phyloP scores from a whole-genome alignment of 2,888 invertebrate species.

The Timema cristinae region DNA sequence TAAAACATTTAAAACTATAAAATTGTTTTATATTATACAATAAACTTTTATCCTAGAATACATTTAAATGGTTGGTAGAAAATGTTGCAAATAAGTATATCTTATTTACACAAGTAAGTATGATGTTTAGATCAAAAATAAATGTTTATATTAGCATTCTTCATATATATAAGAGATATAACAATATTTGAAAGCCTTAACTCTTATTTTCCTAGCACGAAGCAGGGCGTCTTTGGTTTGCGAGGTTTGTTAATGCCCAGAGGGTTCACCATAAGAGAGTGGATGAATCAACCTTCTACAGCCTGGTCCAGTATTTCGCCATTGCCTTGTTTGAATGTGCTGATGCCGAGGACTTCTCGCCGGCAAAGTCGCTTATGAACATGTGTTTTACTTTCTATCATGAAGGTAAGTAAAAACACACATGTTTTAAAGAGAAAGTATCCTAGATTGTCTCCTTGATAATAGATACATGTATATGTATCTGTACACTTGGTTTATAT shows the following conservation, averaged over 20 bases:
- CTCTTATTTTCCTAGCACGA: conserved; percentile 46
- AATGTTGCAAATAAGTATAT: no score
- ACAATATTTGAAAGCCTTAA: background rate
- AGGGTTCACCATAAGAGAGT: conserved; percentile 59
- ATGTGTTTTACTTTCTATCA: conserved; percentile 71
- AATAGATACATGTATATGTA: no score
- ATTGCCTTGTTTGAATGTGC: conserved; percentile 67
- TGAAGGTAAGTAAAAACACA: conserved; percentile 51
- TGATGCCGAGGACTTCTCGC: conserved; percentile 65
- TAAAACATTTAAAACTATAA: no score
- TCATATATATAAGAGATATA: no score
- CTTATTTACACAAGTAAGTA: no score
- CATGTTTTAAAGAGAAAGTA: background rate
- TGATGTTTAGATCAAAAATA: no score
- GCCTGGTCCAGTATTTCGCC: conserved; percentile 66
- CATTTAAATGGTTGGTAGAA: no score
- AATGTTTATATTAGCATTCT: no score
- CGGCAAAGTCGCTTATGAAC: conserved; percentile 69
- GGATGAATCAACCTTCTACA: conserved; percentile 62
- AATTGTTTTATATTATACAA: no score
- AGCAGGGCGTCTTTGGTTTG: conserved; percentile 64
- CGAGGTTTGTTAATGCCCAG: conserved; percentile 62
- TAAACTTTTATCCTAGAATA: no score
- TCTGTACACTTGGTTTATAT: no score
- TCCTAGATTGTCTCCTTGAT: no score